phyloP scores from a whole-genome alignment of 2,888 invertebrate genomes.

The Liodrosophila aerea region DNA sequence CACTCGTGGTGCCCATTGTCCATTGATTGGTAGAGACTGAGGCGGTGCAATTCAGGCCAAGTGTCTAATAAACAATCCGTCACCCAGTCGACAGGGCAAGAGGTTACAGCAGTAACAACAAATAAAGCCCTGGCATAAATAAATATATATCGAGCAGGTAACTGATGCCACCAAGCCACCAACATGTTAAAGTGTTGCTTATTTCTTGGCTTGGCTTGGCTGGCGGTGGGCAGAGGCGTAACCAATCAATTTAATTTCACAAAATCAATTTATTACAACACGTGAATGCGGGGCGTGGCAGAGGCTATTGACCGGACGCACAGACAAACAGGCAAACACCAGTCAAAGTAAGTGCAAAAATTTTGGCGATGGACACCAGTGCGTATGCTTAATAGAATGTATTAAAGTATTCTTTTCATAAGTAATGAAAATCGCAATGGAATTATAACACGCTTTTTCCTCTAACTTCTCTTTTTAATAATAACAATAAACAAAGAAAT shows the following conservation, averaged over 20 bases:
- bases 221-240: constrained; percentile 5
- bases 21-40: constrained; percentile 19
- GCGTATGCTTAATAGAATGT: constrained; percentile 42
- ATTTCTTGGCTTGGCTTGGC: not conserved
- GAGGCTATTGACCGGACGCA: constrained; percentile 55
- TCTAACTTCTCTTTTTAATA: too few relatives aligned
- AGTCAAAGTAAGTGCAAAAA: not conserved
- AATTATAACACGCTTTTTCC: too few relatives aligned
- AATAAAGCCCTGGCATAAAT: constrained; percentile 41
- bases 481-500: too few relatives aligned
- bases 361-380: constrained; percentile 6
- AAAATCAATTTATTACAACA: constrained; percentile 71
- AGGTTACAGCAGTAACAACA: constrained; percentile 11
- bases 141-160: constrained; percentile 33
- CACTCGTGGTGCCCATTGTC: not conserved
- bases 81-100: constrained; percentile 9
- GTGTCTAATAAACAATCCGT: constrained; percentile 68
- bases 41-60: constrained; percentile 48
- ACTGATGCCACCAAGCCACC: constrained; percentile 4
- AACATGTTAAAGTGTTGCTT: constrained; percentile 29
- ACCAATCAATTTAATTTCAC: constrained; percentile 76
- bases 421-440: too few relatives aligned
- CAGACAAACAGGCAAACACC: constrained; percentile 2
- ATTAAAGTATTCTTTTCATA: not conserved
- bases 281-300: constrained; percentile 37